These are phyloP conservation scores for Natrix natrix DNA, from an alignment of 2,797 vertebrate genomes.

Conservation along the genomic window DNA sequence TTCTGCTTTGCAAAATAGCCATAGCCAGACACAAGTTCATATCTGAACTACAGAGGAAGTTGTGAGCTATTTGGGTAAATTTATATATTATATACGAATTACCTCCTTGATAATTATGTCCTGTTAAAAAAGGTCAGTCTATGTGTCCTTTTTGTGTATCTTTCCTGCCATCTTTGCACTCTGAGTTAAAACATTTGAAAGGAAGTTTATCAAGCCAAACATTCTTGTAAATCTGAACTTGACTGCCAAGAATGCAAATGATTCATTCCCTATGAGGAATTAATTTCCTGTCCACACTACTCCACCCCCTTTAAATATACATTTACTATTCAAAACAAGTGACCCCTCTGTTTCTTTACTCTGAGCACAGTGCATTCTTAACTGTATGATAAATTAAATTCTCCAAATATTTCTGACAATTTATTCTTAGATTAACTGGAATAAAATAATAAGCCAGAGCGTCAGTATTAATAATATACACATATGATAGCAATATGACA, in stretches of 20 bases:
- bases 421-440: slow-evolving; percentile 54
- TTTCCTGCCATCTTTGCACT: slow-evolving; percentile 36
- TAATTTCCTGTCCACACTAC: slow-evolving; percentile 32
- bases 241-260: slow-evolving; percentile 66
- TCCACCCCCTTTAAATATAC: slow-evolving; percentile 50
- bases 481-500: slow-evolving; percentile 25
- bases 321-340: slow-evolving; percentile 57
- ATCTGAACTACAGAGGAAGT: slow-evolving; percentile 24
- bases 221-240: slow-evolving; percentile 62
- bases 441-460: slow-evolving; percentile 47
- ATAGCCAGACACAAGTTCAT: neutral
- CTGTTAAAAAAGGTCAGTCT: slow-evolving; percentile 40
- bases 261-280: slow-evolving; percentile 64
- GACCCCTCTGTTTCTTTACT: slow-evolving; percentile 35
- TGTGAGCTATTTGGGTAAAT: slow-evolving; percentile 36
- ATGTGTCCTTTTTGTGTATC: slow-evolving; percentile 41
- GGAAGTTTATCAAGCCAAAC: slow-evolving; percentile 68
- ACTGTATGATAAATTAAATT: slow-evolving; percentile 53
- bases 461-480: slow-evolving; percentile 37
- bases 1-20: neutral
- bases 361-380: slow-evolving; percentile 50
- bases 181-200: slow-evolving; percentile 57
- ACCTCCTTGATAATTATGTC: slow-evolving; percentile 52
- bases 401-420: slow-evolving; percentile 55
- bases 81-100: slow-evolving; percentile 27